Evolutionary conservation across 2,888 invertebrate species (phyloP).

Genomic region (Sesamia inferens): DNA sequence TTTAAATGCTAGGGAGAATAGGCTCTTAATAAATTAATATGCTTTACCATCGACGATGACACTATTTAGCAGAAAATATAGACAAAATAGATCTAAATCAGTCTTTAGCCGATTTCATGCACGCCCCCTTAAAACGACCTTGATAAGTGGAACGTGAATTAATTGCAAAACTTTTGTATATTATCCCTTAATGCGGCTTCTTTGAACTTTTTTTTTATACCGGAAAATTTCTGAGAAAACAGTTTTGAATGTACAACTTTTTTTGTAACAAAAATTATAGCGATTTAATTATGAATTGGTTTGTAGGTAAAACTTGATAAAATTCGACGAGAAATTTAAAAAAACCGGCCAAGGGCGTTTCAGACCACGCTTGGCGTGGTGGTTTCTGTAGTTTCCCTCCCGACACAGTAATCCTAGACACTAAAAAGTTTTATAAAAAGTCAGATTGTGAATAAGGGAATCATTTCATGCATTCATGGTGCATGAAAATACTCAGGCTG

Average conservation of each 20-base stretch:
- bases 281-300: not conserved
- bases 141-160: not conserved
- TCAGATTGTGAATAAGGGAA: no score
- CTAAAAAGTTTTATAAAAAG: no score
- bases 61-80: no score
- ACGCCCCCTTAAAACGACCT: not conserved
- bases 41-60: no score
- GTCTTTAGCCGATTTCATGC: not conserved
- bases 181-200: not conserved
- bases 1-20: no score
- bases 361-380: no score
- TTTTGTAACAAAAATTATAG: not conserved
- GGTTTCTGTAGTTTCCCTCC: no score
- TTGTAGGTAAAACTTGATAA: not conserved
- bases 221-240: not conserved
- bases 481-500: no score
- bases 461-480: not conserved
- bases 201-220: not conserved
- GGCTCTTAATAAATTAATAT: no score
- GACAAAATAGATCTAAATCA: no score
- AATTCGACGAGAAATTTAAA: not conserved
- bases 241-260: not conserved
- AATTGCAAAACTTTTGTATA: slow-evolving; percentile 5
- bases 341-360: no score
- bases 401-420: no score